Conservation (phyloP, 2,113 vertebrate genomes). For the Eudyptes chrysolophus region DNA sequence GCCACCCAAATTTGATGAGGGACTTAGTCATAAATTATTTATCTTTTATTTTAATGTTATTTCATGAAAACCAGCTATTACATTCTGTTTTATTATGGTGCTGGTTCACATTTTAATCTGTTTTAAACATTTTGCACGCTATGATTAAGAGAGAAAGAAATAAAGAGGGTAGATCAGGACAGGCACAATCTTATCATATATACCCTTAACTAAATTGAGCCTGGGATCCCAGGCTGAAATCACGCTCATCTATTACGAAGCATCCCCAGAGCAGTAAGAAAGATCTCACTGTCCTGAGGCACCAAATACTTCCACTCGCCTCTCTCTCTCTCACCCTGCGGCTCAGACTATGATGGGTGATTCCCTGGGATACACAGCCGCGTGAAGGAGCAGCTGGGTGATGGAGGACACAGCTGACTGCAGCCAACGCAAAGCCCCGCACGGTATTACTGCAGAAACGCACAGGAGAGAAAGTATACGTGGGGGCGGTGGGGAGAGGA, state of each 20-base stretch:
- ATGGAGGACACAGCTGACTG: not conserved
- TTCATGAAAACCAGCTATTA: not conserved
- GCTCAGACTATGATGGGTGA: not conserved
- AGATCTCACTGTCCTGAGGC: not conserved
- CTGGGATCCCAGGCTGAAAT: not conserved
- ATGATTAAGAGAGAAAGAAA: not conserved
- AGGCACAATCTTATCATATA: not conserved
- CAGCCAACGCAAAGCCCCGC: not conserved
- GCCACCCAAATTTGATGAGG: not conserved
- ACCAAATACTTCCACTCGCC: not conserved
- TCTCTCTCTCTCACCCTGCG: not conserved
- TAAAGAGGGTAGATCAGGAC: not conserved
- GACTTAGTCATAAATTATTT: not conserved
- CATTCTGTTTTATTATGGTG: not conserved
- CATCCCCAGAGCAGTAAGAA: not conserved
- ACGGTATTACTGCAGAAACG: not conserved
- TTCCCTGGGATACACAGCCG: not conserved
- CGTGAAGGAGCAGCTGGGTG: not conserved
- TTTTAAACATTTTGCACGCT: not conserved
- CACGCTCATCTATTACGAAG: rapidly evolving
- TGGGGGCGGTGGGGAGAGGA: slow-evolving; percentile 13
- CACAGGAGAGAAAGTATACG: not conserved
- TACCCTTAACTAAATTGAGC: not conserved
- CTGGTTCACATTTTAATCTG: not conserved
- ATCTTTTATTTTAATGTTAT: not conserved